Evolutionary conservation across 2,888 invertebrate species (phyloP).

Genomic region (Dinocampus coccinellae): DNA sequence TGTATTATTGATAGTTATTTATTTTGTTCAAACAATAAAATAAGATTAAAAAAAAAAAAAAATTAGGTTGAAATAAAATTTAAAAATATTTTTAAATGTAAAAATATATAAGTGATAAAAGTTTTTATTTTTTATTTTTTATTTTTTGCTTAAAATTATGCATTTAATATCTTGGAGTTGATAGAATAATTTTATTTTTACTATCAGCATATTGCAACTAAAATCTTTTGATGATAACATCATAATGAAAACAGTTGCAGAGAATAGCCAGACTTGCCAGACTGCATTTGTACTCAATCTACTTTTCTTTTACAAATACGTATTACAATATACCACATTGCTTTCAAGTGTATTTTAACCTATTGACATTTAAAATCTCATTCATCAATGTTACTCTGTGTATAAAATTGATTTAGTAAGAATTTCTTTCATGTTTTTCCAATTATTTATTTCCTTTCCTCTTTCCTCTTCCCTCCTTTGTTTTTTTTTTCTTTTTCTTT

Average conservation of each 20-base stretch:
- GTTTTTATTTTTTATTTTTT: no score
- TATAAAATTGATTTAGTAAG: constrained; percentile 11
- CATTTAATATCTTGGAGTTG: not conserved
- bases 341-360: constrained; percentile 3
- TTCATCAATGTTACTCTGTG: not conserved
- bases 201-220: not conserved
- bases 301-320: constrained; percentile 25
- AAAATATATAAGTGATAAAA: no score
- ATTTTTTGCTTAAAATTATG: not conserved
- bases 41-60: no score
- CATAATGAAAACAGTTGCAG: not conserved
- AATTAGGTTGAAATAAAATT: no score
- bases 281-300: constrained; percentile 26
- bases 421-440: no score
- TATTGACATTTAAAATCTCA: not conserved
- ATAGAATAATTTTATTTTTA: not conserved
- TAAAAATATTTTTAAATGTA: no score
- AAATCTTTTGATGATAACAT: constrained; percentile 4
- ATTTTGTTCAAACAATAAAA: no score
- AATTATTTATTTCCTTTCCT: no score
- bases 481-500: no score
- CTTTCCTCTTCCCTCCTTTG: no score
- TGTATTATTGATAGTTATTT: no score
- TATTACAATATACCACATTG: constrained; percentile 31
- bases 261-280: constrained; percentile 31